Base-by-base conservation (phyloP, 2,888 invertebrate species). In the Blera fallax region DNA sequence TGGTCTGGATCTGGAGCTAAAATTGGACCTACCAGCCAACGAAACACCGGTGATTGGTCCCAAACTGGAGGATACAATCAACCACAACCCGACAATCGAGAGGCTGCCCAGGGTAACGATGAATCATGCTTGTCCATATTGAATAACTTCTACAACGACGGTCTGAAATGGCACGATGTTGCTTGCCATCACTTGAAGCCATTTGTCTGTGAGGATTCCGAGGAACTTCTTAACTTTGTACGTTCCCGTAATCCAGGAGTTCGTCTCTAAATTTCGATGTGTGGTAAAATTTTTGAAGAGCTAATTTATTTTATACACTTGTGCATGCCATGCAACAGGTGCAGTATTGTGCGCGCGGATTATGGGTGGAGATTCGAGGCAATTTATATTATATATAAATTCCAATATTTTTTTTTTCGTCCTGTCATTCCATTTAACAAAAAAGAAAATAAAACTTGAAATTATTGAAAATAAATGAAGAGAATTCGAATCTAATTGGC, bases 1-100 rank as follows among this genome's bases (percentile, higher is more conserved):
- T 98, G 97, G 97, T 97, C 97, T 5, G 97, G 97, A 87, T 97
- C 97, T 7, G 97, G 97, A 32, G 97, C 96, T 85, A 97, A 97
- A 93, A 96, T 97, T 90, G 97, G 97, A 54, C 95, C 97, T 82
- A 97, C 97, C 70, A 95, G 95, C 34, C 96, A 97, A 91, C 94
- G 97, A 87, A 97, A 97, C 92, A 95, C 97, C 80, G 97, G 97
- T 43, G 97, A 97, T 91, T 97, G 97, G 97, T 97, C 97, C 88
- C 93, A 94, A 90, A 97, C 97, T 64, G 97, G 97, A 80, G 97
- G 97, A 88, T 97, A 95, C 91, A 96, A 96, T 64, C 97, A 97
- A 90, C 93, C 96, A 0, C 97, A 97, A 92, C 97, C 97, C 5
- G 97, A 97, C 90, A 97, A 97, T 92, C 94, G 97, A 79, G 97